Base-by-base conservation (phyloP, 2,888 invertebrate species). In the Trichopoda pennipes region DNA sequence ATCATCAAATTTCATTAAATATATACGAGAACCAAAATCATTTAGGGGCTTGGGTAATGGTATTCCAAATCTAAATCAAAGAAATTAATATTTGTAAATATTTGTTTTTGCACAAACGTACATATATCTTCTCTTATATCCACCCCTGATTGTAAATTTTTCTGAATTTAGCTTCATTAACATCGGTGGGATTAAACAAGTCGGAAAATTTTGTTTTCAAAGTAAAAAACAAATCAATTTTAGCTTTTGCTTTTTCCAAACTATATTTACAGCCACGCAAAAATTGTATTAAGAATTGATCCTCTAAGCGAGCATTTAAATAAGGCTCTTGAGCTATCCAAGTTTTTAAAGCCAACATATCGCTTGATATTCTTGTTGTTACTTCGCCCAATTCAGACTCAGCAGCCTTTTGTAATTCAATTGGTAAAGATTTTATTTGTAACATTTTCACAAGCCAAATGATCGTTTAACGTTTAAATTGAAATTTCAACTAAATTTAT, bases 191-290 rank as follows among this genome's bases (percentile, higher is more conserved):
- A 12, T 80, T 89, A 84, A 92, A 93, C 79, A 93, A 91, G 84
- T 94, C 93, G 0, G 94, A 93, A 16, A 93, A 90, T 55, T 92
- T 88, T 0, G 92, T 90, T 85, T 92, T 92, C 68, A 90, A 63
- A 0, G 93, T 93, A 85, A 93, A 93, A 86, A 92, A 94, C 87
- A 92, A 92, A 74, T 93, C 93, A n/a, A 93, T 81, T 85, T 93
- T 93, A 69, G 91, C 88, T 86, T 93, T 93, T 14, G 92, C 91
- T 47, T 91, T 89, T 83, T 93, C 93, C 84, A 93, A 85, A 83
- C 92, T 93, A 86, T 91, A 92, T 86, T 93, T 93, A 84, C 92
- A 92, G 35, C 93, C 92, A 23, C 93, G 89, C 49, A 93, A 86
- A 85, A 92, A 93, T 10, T 90, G 85, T 14, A 92, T 81, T n/a